Conservation (phyloP, 2,797 vertebrate genomes). For the Alfaro cultratus region DNA sequence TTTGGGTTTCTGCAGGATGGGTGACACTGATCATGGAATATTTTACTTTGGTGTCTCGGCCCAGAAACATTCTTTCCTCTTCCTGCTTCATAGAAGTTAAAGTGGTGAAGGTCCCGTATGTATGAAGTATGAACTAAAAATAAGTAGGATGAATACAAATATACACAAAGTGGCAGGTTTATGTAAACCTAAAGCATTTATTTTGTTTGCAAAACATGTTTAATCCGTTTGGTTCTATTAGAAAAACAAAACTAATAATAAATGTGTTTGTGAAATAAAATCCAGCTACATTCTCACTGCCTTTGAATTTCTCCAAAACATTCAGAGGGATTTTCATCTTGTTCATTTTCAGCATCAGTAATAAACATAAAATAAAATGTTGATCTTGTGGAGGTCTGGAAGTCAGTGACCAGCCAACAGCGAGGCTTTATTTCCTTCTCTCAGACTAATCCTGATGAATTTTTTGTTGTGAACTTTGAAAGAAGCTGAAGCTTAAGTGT, state of each 20-base stretch:
- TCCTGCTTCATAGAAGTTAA: constrained; percentile 13
- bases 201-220: not conserved
- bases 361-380: not conserved
- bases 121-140: not conserved
- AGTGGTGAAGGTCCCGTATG: not conserved
- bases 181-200: not conserved
- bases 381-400: not conserved
- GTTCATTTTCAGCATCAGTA: not conserved
- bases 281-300: not conserved
- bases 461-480: not conserved
- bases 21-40: constrained; percentile 50
- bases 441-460: not conserved
- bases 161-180: constrained; percentile 4
- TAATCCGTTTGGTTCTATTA: not conserved
- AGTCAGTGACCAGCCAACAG: not conserved
- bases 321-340: not conserved
- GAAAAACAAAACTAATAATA: not conserved
- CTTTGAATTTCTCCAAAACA: not conserved
- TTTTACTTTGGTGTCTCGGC: constrained; percentile 51
- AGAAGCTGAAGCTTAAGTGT: not conserved
- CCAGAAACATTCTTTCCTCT: constrained; percentile 47
- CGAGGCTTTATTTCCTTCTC: constrained; percentile 8
- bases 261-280: not conserved
- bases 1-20: constrained; percentile 71
- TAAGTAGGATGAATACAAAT: not conserved